A percentile compares a stretch with the other conserved stretches of the same genome.
These are phyloP conservation scores for Leucophenga montana DNA, from an alignment of 2,888 invertebrate genomes.

Conservation along the genomic window DNA sequence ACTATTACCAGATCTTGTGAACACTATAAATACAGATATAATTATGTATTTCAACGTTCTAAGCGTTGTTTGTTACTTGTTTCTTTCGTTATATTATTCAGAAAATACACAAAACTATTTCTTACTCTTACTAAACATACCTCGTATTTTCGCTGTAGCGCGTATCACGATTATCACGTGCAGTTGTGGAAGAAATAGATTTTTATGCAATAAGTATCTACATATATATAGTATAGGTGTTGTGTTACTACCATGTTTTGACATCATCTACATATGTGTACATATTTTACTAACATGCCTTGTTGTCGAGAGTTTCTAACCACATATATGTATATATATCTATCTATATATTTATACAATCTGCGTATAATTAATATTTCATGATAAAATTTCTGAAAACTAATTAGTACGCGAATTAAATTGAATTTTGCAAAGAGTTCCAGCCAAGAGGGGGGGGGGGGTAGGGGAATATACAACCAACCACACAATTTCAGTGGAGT, in stretches of 20 bases:
- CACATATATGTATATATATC: too few species aligned
- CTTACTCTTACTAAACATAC: too few species aligned
- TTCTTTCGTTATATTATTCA: background rate
- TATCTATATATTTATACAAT: too few species aligned
- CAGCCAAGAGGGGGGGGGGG: background rate
- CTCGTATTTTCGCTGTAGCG: too few species aligned
- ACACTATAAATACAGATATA: too few species aligned
- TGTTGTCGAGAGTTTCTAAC: background rate
- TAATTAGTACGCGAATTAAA: slow-evolving; percentile 43
- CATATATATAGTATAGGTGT: background rate
- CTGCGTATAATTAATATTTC: slow-evolving; percentile 40
- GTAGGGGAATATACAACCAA: too few species aligned
- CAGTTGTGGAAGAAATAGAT: too few species aligned
- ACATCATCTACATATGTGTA: background rate
- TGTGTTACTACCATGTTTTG: slow-evolving; percentile 3
- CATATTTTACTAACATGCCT: background rate
- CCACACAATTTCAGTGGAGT: too few species aligned
- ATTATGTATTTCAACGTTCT: too few species aligned
- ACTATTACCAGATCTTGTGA: too few species aligned
- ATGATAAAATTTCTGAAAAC: slow-evolving; percentile 44
- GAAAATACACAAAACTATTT: background rate
- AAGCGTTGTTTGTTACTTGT: too few species aligned
- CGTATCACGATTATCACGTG: too few species aligned
- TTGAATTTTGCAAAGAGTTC: slow-evolving; percentile 6
- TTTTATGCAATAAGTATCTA: background rate